Base-by-base conservation (phyloP, 2,797 vertebrate species). In the Mormyrops attenuatus region DNA sequence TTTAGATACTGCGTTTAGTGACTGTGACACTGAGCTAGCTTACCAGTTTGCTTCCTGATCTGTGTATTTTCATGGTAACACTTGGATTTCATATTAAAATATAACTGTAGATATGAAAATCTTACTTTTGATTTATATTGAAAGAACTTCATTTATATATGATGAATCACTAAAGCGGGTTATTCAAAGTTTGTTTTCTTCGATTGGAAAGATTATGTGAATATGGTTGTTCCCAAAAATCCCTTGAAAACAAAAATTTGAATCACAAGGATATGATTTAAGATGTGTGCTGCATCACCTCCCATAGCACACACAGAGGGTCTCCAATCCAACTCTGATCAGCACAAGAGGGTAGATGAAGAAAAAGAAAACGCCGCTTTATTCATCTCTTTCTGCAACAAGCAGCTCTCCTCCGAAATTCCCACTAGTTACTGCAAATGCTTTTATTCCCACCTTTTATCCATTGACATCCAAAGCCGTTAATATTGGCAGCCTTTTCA, bases 401-500 rank as follows among this genome's bases (percentile, higher is more conserved):
- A 80, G 47, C 20, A 80, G 38, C 38, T 44, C 77, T 80, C 41
- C 41, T 47, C 77, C 41, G 13, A 44, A 44, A 38, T 17, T 17
- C 2, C 34, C 17, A 2, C 8, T 34, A 44, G 77, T 38, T 80
- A 80, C 77, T 11, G 38, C 20, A 80, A 47, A 80, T 80, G 7
- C 38, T n/a, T 80, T 80, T 80, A 30, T 47, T 11, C 3, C n/a
- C 41, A 47, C 20, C 3, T n/a, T 44, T 41, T 80, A 80, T 80
- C 77, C 17, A 47, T 47, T 41, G 77, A 47, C 77, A 47, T 47
- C 17, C 17, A 80, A 80, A 41, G 6, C 77, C 17, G 6, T 80
- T 80, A 80, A 80, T 80, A 80, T 80, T 47, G 77, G 20, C 77
- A 44, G 77, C 8, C 17, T 80, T 80, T 80, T 80, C 77, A 80